These are phyloP conservation scores for Cantharis rufa DNA, from an alignment of 2,888 invertebrate genomes.

Conservation along the genomic window DNA sequence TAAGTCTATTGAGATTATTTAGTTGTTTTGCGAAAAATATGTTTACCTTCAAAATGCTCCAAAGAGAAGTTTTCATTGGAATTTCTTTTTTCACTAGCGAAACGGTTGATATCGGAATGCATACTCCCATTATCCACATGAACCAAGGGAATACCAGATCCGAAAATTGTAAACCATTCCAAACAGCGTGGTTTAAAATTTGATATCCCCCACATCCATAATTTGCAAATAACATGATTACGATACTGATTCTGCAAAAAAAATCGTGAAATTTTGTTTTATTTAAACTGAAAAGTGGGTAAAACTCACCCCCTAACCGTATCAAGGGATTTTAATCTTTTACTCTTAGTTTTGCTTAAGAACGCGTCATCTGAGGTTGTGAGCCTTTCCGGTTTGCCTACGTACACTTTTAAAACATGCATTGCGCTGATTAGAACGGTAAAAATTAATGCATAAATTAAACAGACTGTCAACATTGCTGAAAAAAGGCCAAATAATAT, in stretches of 20 bases:
- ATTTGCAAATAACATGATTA: constrained; percentile 90
- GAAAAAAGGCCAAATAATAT: constrained; percentile 32
- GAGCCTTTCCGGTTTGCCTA: constrained; percentile 3
- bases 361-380: constrained; percentile 7
- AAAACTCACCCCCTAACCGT: constrained; percentile 75
- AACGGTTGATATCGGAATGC: constrained; percentile 83
- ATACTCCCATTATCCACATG: constrained; percentile 97
- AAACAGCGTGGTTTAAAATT: constrained; percentile 85
- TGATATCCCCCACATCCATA: constrained; percentile 87
- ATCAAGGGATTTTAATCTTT: constrained; percentile 70
- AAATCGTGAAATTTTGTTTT: background rate
- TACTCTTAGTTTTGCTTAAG: constrained; percentile 24
- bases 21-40: background rate
- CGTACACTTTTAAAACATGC: constrained; percentile 10
- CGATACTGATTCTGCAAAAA: constrained; percentile 71
- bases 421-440: constrained; percentile 28
- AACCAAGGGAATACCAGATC: constrained; percentile 97
- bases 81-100: constrained; percentile 70
- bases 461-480: constrained; percentile 55
- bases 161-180: constrained; percentile 90
- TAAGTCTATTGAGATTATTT: no score
- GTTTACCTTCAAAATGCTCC: constrained; percentile 67
- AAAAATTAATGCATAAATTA: constrained; percentile 47
- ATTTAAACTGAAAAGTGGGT: background rate
- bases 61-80: constrained; percentile 62